Base-by-base conservation (phyloP, 2,113 vertebrate species). In the Engystomops pustulosus region DNA sequence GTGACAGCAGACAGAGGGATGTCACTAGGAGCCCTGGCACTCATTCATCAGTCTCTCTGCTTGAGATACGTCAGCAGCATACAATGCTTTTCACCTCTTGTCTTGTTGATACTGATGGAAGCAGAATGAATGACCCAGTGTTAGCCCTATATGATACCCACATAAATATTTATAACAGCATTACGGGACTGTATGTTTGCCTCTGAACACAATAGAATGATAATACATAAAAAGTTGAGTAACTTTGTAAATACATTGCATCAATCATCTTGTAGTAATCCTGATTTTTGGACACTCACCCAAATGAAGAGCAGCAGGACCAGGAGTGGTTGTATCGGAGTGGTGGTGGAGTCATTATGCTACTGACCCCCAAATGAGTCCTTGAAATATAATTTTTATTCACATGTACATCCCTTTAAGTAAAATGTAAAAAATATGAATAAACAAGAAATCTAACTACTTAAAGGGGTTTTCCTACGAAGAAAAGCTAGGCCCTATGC, bases 1-100 rank as follows among this genome's bases (percentile, higher is more conserved):
- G n/a, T 74, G 78, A 72, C 68, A 80, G 78, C 32, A 25, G 77
- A 80, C 76, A 81, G 51, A 72, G 41, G 53, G 68, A 71, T 81
- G 55, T 72, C 84, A 85, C 65, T 41, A 44, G 8, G 72, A 44
- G 44, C 41, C 49, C 44, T 12, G 79, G 36, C 45, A 58, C 67
- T 18, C 23, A 83, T 55, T 34, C 55, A 70, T 58, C 69, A 75
- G 70, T 71, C 27, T 79, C 69, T 53, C 41, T 58, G 34, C 70
- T 47, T 25, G 45, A 81, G 65, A 69, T 58, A 69, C 62, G 1
- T 60, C 68, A 32, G 69, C 76, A 79, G 49, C 80, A 53, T 68
- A 60, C 15, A 60, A 51, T 58, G 23, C 12, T 72, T 67, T 45
- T 69, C 25, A 6, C 62, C 62, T 65, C 27, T 32, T 6, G 14